phyloP scores from a whole-genome alignment of 2,797 vertebrate species.

The Acipenser ruthenus region DNA sequence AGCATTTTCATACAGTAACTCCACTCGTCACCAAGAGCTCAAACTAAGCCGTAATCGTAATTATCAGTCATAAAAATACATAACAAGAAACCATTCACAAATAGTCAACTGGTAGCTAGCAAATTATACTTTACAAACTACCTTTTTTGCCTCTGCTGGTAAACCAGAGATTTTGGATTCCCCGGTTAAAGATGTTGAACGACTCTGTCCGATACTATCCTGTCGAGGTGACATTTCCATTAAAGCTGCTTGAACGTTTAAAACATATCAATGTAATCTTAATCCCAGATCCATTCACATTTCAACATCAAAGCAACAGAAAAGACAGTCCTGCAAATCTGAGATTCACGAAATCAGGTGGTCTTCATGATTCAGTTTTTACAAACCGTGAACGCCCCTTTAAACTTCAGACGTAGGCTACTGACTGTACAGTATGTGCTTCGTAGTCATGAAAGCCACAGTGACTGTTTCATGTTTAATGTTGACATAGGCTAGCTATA shows the following conservation, averaged over 20 bases:
- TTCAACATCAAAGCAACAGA: slow-evolving; percentile 27
- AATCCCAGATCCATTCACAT: slow-evolving; percentile 23
- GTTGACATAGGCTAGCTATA: no score
- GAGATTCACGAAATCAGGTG: no score
- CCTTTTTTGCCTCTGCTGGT: slow-evolving; percentile 52
- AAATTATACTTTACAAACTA: slow-evolving; percentile 25
- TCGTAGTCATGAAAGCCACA: slow-evolving; percentile 20
- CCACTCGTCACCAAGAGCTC: not conserved
- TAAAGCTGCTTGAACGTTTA: slow-evolving; percentile 36
- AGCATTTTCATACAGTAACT: not conserved
- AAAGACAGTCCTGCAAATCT: slow-evolving; percentile 8
- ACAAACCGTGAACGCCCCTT: not conserved
- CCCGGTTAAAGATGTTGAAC: slow-evolving; percentile 70
- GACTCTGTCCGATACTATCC: slow-evolving; percentile 71
- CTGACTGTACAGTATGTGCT: slow-evolving; percentile 26
- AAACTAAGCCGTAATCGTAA: not conserved
- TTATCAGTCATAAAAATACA: not conserved
- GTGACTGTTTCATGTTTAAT: slow-evolving; percentile 20
- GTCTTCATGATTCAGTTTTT: not conserved
- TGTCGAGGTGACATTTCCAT: slow-evolving; percentile 93
- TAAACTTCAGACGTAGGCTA: slow-evolving; percentile 24
- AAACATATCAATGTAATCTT: slow-evolving; percentile 10
- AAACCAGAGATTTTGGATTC: slow-evolving; percentile 50
- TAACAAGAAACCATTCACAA: no score
- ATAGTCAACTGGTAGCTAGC: not conserved